Conservation (phyloP, 2,113 vertebrate species). For the Pachyramphus minor region DNA sequence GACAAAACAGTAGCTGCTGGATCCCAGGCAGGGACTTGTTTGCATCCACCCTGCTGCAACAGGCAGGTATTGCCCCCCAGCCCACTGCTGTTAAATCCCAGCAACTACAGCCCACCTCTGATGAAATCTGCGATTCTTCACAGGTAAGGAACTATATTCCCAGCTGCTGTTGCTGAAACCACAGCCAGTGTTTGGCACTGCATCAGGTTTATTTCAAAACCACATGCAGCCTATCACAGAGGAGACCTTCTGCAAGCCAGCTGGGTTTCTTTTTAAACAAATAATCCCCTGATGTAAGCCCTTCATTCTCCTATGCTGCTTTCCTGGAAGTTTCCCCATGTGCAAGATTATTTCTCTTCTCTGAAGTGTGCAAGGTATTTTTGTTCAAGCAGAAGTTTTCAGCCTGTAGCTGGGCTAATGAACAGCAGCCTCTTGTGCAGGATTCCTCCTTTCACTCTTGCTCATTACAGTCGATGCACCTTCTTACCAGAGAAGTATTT, state of each 20-base stretch:
- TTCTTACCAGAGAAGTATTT: conserved; percentile 82
- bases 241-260: conserved; percentile 35
- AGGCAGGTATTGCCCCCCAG: not conserved
- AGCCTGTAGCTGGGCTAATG: not conserved
- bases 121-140: not conserved
- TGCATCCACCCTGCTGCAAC: not conserved
- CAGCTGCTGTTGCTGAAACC: conserved; percentile 23
- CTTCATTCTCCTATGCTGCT: not conserved
- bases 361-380: not conserved
- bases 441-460: not conserved
- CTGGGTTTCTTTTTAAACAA: conserved; percentile 27
- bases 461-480: conserved; percentile 61
- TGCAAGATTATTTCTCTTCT: not conserved
- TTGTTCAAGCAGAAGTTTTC: not conserved
- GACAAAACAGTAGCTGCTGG: not conserved
- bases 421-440: not conserved
- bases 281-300: conserved; percentile 21
- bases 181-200: not conserved
- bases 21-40: not conserved
- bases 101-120: not conserved
- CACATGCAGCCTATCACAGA: not conserved
- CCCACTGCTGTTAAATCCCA: not conserved
- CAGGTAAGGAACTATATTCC: not conserved
- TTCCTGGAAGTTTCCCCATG: not conserved
- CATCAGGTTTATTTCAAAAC: conserved; percentile 17